Evolutionary conservation across 2,797 vertebrate genomes (phyloP), one percentile per base, ranked within the genome.

Genomic region (Macropus fuliginosus): DNA sequence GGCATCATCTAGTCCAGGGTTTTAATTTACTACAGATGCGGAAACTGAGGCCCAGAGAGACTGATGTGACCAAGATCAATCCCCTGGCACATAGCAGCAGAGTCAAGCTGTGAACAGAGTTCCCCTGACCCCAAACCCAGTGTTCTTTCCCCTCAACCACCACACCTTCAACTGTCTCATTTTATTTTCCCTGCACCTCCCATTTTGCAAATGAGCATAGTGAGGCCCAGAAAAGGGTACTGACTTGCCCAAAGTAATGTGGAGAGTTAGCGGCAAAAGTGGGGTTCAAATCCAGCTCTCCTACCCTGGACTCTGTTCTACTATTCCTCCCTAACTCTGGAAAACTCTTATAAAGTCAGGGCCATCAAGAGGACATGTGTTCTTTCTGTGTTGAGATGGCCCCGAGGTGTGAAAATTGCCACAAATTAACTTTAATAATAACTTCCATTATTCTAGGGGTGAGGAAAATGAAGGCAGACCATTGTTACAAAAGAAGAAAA

Each of bases 371-470:
- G 62, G 4, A n/a, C 28, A 2, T 5, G 31, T 62, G 31, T 74
- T 40, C 34, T 74, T 74, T 74, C 66, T 74, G 16, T 74, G n/a
- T 40, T 40, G 66, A 40, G 66, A 74, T 81, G 14, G 54, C 91
- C n/a, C 0, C 50, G 0, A 62, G 56, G 59, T 95, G 62, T 12
- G 50, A 9, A 94, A 91, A 50, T 74, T 54, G 5, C 50, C 54
- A 1, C 93, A 55, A 29, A 90, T 90, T 29, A 90, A 54, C 24
- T n/a, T 8, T 46, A 54, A 31, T 90, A 90, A 90, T 54, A 90
- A 90, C 0, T 29, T 81, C 27, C 74, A 62, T 93, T 91, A 21
- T 8, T 29, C 0, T 0, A 55, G 14, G 16, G 0, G 0, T 31
- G 6, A 81, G 66, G 54, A 90, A 90, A 89, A 18, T 66, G 92